Conservation (phyloP, 2,113 vertebrate genomes). For the Nothocercus julius region DNA sequence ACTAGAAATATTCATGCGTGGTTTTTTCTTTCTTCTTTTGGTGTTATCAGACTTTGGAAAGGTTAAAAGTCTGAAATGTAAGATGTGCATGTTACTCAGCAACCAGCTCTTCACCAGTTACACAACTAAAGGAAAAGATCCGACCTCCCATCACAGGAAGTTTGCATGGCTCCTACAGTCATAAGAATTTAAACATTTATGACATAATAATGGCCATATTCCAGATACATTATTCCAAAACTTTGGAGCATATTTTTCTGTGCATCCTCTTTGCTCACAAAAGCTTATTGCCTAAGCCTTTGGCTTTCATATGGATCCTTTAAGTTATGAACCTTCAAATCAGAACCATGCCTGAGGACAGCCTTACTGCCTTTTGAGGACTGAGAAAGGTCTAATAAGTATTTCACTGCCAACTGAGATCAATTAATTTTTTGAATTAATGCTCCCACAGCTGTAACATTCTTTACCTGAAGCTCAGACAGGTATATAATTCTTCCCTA, state of each 20-base stretch:
- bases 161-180: background rate
- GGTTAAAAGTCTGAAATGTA: background rate
- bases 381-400: slow-evolving; percentile 46
- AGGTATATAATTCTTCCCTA: slow-evolving; percentile 70
- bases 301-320: background rate
- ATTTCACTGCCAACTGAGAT: background rate
- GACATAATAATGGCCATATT: background rate
- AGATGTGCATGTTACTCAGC: background rate
- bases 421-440: slow-evolving; percentile 66
- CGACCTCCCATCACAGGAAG: background rate
- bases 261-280: background rate
- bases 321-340: background rate
- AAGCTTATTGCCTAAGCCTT: background rate
- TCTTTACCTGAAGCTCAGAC: slow-evolving; percentile 64
- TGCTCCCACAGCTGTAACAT: slow-evolving; percentile 46
- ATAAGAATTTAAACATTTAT: background rate
- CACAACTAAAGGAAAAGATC: background rate
- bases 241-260: background rate
- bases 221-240: background rate
- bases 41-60: background rate
- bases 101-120: rapidly evolving
- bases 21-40: background rate
- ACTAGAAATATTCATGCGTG: background rate
- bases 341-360: background rate
- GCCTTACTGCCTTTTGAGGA: slow-evolving; percentile 22